phyloP scores from a whole-genome alignment of 2,888 invertebrate species.

The Polydesmus complanatus region DNA sequence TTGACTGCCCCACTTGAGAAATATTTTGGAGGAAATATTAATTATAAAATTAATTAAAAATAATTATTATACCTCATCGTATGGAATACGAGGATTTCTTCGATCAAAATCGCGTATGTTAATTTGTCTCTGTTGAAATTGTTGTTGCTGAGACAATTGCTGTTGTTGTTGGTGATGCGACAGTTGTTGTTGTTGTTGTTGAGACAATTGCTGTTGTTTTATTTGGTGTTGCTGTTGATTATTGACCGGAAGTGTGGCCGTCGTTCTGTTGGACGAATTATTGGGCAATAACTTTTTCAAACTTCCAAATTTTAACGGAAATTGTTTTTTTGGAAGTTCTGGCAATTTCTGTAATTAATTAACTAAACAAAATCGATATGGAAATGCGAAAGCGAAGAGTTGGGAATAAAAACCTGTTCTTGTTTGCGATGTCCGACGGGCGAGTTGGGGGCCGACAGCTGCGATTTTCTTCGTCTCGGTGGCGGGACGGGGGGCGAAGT shows the following conservation, averaged over 20 bases:
- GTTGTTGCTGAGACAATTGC: neutral
- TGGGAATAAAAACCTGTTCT: neutral
- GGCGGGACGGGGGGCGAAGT: constrained; percentile 49
- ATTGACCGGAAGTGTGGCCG: too few species aligned
- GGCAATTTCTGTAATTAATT: constrained; percentile 7
- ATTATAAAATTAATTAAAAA: neutral
- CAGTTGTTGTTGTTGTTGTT: too few species aligned
- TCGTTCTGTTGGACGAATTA: too few species aligned
- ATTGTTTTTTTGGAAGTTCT: constrained; percentile 14
- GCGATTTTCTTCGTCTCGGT: constrained; percentile 40
- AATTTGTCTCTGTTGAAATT: neutral
- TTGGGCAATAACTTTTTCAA: neutral
- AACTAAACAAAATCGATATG: neutral
- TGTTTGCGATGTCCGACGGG: constrained; percentile 16
- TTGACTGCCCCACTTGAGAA: neutral
- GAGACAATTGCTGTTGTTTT: too few species aligned
- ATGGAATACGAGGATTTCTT: neutral
- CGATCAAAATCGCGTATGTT: neutral
- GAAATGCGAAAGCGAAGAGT: neutral
- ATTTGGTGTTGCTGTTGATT: too few species aligned
- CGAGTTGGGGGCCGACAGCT: constrained; percentile 28
- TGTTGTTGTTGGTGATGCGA: too few species aligned
- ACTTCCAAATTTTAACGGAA: constrained; percentile 14
- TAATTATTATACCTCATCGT: neutral
- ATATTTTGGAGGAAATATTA: neutral